phyloP scores from a whole-genome alignment of 2,797 vertebrate species.

The Melanotaenia nigrans region DNA sequence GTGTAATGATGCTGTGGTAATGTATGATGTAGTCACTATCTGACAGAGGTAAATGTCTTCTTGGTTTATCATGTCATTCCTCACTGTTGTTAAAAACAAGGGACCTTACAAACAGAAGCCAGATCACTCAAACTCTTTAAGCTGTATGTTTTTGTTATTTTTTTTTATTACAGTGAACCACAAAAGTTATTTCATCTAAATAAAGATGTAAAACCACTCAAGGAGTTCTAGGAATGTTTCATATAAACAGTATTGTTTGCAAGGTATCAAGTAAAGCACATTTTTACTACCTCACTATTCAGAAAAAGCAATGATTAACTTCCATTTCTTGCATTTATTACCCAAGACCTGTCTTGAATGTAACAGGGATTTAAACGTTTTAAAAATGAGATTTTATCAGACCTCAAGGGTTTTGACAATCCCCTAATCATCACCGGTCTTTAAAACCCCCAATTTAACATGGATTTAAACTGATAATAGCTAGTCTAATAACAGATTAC shows the following conservation, averaged over 20 bases:
- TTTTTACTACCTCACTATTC: background rate
- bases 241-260: background rate
- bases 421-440: no score
- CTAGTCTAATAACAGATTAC: no score
- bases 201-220: constrained; percentile 27
- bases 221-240: background rate
- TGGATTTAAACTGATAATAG: no score
- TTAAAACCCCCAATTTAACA: no score
- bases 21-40: constrained; percentile 16
- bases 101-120: constrained; percentile 12
- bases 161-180: constrained; percentile 23
- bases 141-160: background rate
- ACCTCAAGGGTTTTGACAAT: no score
- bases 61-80: constrained; percentile 22
- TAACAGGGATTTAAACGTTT: no score
- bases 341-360: no score
- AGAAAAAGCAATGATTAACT: no score
- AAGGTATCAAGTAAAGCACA: background rate
- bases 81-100: constrained; percentile 20
- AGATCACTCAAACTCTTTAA: constrained; percentile 1
- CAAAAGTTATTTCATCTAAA: constrained; percentile 23
- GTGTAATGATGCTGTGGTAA: constrained; percentile 29
- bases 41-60: constrained; percentile 15
- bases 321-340: no score
- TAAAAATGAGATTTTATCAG: no score